Conservation (phyloP, 2,797 vertebrate species). For the Ctenochaetus hawaiiensis region DNA sequence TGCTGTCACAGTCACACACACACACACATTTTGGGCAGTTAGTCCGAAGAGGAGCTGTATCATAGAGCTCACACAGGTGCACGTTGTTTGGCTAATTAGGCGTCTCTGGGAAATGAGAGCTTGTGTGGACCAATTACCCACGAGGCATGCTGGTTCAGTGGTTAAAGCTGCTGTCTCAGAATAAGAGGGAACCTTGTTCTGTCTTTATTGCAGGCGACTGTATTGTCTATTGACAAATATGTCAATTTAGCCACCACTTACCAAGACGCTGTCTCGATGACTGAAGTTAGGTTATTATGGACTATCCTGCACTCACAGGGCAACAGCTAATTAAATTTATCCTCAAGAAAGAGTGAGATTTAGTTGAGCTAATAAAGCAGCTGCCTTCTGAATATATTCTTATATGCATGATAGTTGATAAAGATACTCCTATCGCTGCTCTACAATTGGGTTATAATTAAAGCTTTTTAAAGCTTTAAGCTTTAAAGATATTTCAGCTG, state of each 20-base stretch:
- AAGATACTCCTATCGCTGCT: neutral
- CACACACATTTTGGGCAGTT: too few relatives aligned
- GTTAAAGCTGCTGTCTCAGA: neutral
- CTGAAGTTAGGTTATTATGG: neutral
- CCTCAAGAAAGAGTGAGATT: neutral
- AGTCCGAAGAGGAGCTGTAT: neutral
- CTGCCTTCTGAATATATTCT: neutral
- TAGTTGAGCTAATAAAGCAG: neutral
- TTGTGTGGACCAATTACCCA: neutral
- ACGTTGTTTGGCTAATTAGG: slow-evolving; percentile 10
- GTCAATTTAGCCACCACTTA: neutral
- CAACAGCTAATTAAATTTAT: neutral
- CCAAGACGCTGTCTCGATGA: neutral
- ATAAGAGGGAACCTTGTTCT: neutral
- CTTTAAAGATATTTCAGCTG: neutral
- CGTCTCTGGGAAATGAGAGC: neutral
- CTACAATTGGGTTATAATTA: slow-evolving; percentile 3
- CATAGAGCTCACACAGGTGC: slow-evolving; percentile 3
- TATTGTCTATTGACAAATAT: neutral
- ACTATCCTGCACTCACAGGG: neutral
- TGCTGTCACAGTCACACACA: neutral
- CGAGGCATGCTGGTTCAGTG: slow-evolving; percentile 1
- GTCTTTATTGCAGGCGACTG: neutral
- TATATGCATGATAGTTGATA: neutral
- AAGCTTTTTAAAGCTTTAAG: slow-evolving; percentile 9